Conservation (phyloP, 1,140 invertebrate genomes). For the Papilio polyxenes region DNA sequence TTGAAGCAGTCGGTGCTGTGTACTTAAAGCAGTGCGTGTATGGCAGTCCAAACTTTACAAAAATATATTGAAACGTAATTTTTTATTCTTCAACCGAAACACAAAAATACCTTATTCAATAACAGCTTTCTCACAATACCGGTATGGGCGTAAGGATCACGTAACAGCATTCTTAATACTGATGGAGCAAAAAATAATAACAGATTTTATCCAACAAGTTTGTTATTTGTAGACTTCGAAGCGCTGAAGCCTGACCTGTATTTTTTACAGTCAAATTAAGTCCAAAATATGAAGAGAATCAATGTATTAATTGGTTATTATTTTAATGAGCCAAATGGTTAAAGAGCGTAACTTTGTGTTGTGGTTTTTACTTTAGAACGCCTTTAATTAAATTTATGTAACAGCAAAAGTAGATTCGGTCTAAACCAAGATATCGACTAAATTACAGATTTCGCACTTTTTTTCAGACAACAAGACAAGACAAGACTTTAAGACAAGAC, state of each 20-base stretch:
- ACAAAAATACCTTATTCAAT: background rate
- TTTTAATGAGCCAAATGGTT: background rate
- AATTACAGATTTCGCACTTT: too few species aligned
- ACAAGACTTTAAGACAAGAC: too few species aligned
- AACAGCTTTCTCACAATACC: background rate
- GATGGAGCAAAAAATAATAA: background rate
- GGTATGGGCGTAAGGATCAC: background rate
- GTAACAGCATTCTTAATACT: background rate
- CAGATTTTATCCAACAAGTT: background rate
- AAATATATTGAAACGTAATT: too few species aligned
- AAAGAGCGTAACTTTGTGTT: background rate
- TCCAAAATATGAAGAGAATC: background rate
- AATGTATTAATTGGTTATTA: background rate
- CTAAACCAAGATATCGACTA: background rate
- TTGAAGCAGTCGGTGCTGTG: too few species aligned
- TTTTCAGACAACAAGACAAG: too few species aligned
- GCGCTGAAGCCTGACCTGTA: background rate
- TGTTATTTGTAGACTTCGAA: background rate
- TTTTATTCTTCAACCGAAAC: background rate
- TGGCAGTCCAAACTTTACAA: too few species aligned
- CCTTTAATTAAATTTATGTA: too few species aligned
- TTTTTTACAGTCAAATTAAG: background rate
- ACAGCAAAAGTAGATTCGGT: background rate
- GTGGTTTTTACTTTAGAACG: background rate
- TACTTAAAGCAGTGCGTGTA: too few species aligned